Conservation (phyloP, 1,140 invertebrate genomes). For the Drosophila lacteicornis region DNA sequence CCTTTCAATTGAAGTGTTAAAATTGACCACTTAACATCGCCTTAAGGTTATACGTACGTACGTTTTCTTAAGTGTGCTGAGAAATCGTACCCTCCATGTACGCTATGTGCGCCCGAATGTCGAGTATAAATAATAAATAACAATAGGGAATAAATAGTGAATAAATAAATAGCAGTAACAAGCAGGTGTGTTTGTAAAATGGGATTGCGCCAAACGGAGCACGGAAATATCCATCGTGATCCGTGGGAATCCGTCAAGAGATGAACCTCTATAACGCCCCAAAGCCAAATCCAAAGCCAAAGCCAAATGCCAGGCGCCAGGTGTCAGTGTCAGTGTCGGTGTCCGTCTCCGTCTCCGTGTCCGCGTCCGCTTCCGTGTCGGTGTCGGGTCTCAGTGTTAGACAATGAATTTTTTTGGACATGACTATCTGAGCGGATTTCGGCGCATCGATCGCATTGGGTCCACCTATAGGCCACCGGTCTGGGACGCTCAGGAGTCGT, state of each 20-base stretch:
- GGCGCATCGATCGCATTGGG: slow-evolving; percentile 63
- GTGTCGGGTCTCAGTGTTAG: slow-evolving; percentile 13
- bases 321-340: neutral
- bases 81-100: slow-evolving; percentile 14
- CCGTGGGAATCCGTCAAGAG: neutral
- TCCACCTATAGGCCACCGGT: slow-evolving; percentile 19
- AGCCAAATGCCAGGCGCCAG: slow-evolving; percentile 29
- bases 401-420: slow-evolving; percentile 76
- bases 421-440: slow-evolving; percentile 72
- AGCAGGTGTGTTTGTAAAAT: slow-evolving; percentile 17
- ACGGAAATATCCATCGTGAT: neutral
- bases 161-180: slow-evolving; percentile 8
- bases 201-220: slow-evolving; percentile 10
- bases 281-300: slow-evolving; percentile 6
- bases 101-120: slow-evolving; percentile 12
- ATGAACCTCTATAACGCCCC: slow-evolving; percentile 16
- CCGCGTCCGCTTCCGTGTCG: neutral
- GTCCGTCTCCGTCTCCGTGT: neutral
- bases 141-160: slow-evolving; percentile 12
- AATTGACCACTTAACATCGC: slow-evolving; percentile 79
- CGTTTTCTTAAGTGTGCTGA: slow-evolving; percentile 49
- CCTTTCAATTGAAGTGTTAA: slow-evolving; percentile 81
- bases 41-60: slow-evolving; percentile 72
- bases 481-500: slow-evolving; percentile 57
- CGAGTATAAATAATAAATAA: slow-evolving; percentile 32